Conservation (phyloP, 2,113 vertebrate genomes). For the Heterotilapia buettikoferi region DNA sequence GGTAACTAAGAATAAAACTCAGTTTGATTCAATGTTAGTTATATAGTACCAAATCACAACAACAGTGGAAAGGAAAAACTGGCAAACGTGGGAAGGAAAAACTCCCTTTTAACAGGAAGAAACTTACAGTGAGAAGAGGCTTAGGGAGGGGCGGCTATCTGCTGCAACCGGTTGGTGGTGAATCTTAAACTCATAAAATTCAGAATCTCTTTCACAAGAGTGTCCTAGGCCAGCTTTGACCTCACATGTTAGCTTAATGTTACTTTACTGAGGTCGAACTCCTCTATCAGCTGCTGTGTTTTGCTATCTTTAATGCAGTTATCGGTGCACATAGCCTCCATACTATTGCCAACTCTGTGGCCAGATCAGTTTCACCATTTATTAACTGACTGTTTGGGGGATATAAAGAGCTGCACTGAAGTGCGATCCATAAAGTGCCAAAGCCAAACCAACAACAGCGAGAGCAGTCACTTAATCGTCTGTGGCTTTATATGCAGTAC, state of each 20-base stretch:
- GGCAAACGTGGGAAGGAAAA: neutral
- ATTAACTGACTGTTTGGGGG: neutral
- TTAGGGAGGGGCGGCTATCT: fast-evolving
- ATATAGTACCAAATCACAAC: neutral
- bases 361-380: neutral
- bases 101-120: neutral
- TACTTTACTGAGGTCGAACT: neutral
- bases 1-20: neutral
- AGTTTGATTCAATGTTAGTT: neutral
- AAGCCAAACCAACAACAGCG: neutral
- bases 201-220: neutral
- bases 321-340: neutral
- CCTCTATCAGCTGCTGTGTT: neutral
- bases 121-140: neutral
- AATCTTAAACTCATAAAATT: neutral
- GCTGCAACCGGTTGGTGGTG: neutral
- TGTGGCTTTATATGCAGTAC: neutral
- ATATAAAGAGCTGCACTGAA: neutral
- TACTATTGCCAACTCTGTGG: neutral
- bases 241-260: fast-evolving
- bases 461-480: neutral
- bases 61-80: neutral
- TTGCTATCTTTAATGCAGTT: neutral
- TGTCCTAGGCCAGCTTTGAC: neutral
- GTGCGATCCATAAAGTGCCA: neutral